Evolutionary conservation across 2,888 invertebrate genomes (phyloP), one percentile per base, ranked within the genome.

Genomic region (Heliothis peltigera): DNA sequence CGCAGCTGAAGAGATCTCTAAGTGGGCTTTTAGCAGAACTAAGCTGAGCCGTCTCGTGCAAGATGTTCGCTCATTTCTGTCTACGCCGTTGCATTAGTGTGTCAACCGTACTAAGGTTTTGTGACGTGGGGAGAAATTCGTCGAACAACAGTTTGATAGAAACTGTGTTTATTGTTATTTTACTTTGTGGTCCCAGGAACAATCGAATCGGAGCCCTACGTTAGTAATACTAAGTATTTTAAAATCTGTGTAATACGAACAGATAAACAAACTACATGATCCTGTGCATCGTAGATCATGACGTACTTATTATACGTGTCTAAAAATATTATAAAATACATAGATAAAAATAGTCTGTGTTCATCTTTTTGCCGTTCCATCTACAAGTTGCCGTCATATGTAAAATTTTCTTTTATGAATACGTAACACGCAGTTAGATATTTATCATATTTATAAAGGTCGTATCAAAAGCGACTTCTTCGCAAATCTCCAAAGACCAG

Each of bases 21-120:
- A 95, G 94, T 94, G 93, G 92, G 94, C 94, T 95, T 94, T 94
- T 94, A 94, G 93, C 87, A 88, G 87, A 87, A 92, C 91, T 91
- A 88, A 91, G 92, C 92, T 94, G 92, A 95, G 93, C 93, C 92
- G 90, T 91, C 92, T 89, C 86, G 85, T 88, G 89, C 92, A 92
- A 90, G 88, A 91, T 89, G 91, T 91, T 90, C 87, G 84, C 87
- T 91, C 91, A 92, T 92, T 93, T 91, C 90, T 90, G 85, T 90
- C 87, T 88, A 86, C 86, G 84, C 87, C 87, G 88, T 88, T 91
- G 88, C 89, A 90, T 90, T 91, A 81, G 77, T 79, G 71, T 81
- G 71, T 81, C 79, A 67, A 66, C 68, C 28, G 48, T 65, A 70
- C 64, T 66, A 82, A 73, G 62, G 65, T 67, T 73, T 70, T 62